These are phyloP conservation scores for Euspilapteryx auroguttella DNA, from an alignment of 2,888 invertebrate species.

Conservation along the genomic window DNA sequence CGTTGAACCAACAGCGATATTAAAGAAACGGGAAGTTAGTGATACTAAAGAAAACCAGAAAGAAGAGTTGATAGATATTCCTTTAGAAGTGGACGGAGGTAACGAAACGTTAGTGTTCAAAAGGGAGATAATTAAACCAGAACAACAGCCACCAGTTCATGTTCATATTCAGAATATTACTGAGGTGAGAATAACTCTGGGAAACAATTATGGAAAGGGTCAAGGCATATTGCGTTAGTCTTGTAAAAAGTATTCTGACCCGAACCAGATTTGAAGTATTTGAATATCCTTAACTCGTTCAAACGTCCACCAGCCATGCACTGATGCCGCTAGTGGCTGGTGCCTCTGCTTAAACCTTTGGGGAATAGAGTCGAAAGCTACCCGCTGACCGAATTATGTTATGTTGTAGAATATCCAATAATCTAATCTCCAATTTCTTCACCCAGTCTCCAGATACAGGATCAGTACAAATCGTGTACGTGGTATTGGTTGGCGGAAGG, in stretches of 20 bases:
- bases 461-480: slow-evolving; percentile 72
- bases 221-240: background rate
- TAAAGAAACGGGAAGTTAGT: slow-evolving; percentile 32
- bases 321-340: too few species aligned
- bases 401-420: too few species aligned
- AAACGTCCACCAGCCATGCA: too few species aligned
- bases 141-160: slow-evolving; percentile 60
- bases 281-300: too few species aligned
- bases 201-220: background rate
- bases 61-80: slow-evolving; percentile 32
- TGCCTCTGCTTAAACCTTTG: too few species aligned
- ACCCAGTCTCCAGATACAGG: slow-evolving; percentile 54
- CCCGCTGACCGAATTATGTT: too few species aligned
- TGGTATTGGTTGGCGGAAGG: slow-evolving; percentile 77
- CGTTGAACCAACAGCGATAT: slow-evolving; percentile 29
- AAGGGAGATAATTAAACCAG: slow-evolving; percentile 46
- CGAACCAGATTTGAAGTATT: slow-evolving; percentile 1
- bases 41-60: slow-evolving; percentile 15
- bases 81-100: slow-evolving; percentile 29
- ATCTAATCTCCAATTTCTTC: too few species aligned
- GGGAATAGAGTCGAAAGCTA: too few species aligned
- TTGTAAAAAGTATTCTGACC: too few species aligned
- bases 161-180: slow-evolving; percentile 70
- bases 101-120: slow-evolving; percentile 40
- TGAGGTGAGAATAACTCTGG: slow-evolving; percentile 35